Percentiles rank a stretch among this genome's conserved stretches.
Evolutionary conservation across 2,113 vertebrate genomes (phyloP).

Genomic region (Apistogramma diplotaenia): DNA sequence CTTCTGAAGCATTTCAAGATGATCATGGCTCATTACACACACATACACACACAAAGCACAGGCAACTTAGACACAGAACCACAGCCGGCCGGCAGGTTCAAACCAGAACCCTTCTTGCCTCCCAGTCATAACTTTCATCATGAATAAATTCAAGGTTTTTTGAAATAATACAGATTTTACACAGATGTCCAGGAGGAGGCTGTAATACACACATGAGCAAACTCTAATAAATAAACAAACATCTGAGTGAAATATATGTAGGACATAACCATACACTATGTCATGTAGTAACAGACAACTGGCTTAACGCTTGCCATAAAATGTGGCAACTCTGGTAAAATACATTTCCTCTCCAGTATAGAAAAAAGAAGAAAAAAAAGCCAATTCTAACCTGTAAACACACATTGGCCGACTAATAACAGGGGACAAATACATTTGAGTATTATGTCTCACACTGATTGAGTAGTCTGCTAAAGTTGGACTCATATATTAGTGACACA

Average conservation of each 20-base stretch:
- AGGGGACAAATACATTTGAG: neutral
- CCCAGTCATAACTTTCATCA: neutral
- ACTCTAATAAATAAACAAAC: neutral
- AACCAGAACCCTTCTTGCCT: neutral
- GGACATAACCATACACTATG: too few relatives aligned
- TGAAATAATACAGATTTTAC: neutral
- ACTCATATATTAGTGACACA: neutral
- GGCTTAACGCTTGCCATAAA: neutral
- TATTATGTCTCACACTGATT: neutral
- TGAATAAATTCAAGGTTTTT: neutral
- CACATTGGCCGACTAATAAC: neutral
- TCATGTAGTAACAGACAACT: neutral
- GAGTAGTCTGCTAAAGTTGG: neutral
- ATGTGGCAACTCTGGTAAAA: neutral
- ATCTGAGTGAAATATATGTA: neutral
- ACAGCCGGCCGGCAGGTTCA: too few relatives aligned
- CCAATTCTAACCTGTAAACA: neutral
- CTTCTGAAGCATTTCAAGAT: neutral
- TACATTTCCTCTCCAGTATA: neutral
- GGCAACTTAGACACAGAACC: neutral
- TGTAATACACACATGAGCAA: neutral
- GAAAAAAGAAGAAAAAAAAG: neutral
- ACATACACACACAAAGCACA: neutral
- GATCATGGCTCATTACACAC: neutral
- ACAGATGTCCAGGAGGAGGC: neutral